phyloP scores from a whole-genome alignment of 1,140 invertebrate species.

The Apis florea region DNA sequence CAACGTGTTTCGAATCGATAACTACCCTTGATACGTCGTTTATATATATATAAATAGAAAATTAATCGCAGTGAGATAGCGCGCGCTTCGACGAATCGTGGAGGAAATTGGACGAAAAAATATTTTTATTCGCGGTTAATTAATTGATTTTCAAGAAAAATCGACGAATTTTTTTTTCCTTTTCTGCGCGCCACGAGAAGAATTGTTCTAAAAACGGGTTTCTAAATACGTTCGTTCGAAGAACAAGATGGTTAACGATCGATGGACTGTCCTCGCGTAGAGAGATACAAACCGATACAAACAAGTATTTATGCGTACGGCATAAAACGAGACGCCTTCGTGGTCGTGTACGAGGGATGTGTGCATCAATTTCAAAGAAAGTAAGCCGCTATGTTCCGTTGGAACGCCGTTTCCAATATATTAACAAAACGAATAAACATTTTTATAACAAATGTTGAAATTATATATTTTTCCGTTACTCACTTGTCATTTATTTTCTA shows the following conservation, averaged over 20 bases:
- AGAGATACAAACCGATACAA: neutral
- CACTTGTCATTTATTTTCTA: neutral
- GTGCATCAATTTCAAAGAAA: constrained; percentile 18
- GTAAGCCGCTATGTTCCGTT: constrained; percentile 5
- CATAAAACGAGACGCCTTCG: neutral
- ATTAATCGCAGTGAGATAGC: constrained; percentile 13
- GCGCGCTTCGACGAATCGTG: constrained; percentile 6
- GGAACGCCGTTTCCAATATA: constrained; percentile 24
- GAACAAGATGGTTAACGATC: neutral
- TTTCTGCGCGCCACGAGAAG: neutral
- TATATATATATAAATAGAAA: constrained; percentile 31
- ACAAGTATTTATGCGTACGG: neutral
- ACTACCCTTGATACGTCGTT: constrained; percentile 38
- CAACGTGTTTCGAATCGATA: constrained; percentile 30
- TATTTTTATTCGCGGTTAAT: neutral
- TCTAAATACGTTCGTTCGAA: neutral
- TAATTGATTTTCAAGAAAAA: neutral
- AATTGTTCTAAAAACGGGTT: neutral
- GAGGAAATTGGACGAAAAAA: neutral
- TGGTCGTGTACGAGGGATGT: neutral
- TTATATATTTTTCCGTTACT: constrained; percentile 30
- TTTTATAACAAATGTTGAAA: neutral
- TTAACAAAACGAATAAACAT: neutral
- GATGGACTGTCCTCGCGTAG: neutral
- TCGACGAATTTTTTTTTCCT: neutral